Base-by-base conservation (phyloP, 2,888 invertebrate species). In the Caenorhabditis sp. region DNA sequence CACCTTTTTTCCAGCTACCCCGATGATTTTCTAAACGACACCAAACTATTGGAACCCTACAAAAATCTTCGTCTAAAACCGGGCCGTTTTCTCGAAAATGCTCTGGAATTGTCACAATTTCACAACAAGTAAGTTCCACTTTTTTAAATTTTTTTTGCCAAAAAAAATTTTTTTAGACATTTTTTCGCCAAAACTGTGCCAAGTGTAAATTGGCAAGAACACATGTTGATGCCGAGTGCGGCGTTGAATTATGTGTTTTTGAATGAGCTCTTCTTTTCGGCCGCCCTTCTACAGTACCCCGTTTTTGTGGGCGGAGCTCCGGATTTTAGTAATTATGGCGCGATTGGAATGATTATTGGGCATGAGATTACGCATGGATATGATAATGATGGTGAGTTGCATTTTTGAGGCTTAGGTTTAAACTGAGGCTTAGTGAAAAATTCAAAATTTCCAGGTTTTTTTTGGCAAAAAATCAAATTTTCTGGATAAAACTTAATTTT, bases 321-420 rank as follows among this genome's bases (percentile, higher is more conserved):
- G 0, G 27, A 69, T 0, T 82, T 75, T 62, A 78, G 82, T 53
- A 82, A 83, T 58, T 85, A 83, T 66, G 84, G 82, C 10, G 73
- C 82, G 1, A 81, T 86, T 24, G 86, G 86, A 54, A 82, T 82
- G 79, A 82, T 81, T 23, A 83, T 86, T 43, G 88, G 88, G 17
- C 88, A 88, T 71, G 88, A 88, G 61, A 84, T 88, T 60, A 88
- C 87, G 1, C 87, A 88, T 62, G 87, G 86, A 54, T 87, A 87
- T 69, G 87, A 88, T 62, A 84, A 86, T 58, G 94, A 95, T 90
- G 93, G 97, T 31, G 10, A 31, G 31, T 31, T n/a, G n/a, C n/a
- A n/a, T n/a, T n/a, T n/a, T n/a, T n/a, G n/a, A n/a, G n/a, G n/a
- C n/a, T n/a, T n/a, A n/a, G n/a, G n/a, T n/a, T n/a, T n/a, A n/a